Conservation (phyloP, 2,113 vertebrate genomes). For the Brachionichthys hirsutus region DNA sequence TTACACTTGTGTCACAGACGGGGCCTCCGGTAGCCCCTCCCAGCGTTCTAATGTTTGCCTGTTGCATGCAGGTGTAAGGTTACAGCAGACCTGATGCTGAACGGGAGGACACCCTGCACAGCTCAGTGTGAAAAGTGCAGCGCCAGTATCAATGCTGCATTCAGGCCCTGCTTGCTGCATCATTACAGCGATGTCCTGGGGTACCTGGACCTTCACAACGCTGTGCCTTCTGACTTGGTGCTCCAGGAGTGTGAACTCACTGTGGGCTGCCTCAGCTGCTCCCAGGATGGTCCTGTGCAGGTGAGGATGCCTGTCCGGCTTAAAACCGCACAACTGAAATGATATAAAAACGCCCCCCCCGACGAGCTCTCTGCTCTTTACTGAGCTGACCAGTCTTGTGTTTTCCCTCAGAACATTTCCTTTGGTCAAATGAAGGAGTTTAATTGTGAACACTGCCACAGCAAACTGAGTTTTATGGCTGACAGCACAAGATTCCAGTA, state of each 20-base stretch:
- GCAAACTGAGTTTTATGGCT: conserved; percentile 73
- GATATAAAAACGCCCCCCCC: background rate
- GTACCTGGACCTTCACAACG: conserved; percentile 78
- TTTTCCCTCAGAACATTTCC: conserved; percentile 63
- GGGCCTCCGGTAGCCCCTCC: background rate
- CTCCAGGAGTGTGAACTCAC: conserved; percentile 74
- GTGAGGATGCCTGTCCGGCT: conserved; percentile 40
- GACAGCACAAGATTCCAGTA: conserved; percentile 78
- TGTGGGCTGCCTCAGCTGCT: conserved; percentile 78
- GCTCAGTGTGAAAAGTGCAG: conserved; percentile 81
- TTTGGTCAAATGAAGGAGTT: conserved; percentile 78
- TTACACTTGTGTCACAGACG: background rate
- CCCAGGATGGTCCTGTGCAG: conserved; percentile 70
- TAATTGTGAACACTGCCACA: conserved; percentile 79
- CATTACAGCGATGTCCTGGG: conserved; percentile 78
- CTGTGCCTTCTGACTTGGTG: conserved; percentile 75
- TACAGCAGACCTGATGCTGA: conserved; percentile 76
- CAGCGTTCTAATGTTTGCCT: background rate
- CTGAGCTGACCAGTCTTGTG: background rate
- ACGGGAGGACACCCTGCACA: conserved; percentile 59
- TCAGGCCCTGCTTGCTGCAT: conserved; percentile 79
- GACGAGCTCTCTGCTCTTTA: background rate
- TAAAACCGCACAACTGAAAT: background rate
- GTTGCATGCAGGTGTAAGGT: conserved; percentile 78
- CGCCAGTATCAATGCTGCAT: conserved; percentile 69